Percentiles rank a stretch among this genome's conserved stretches.
These are phyloP conservation scores for Stylophora pistillata DNA, from an alignment of 64 coral and sea anemone genomes.

Conservation along the genomic window DNA sequence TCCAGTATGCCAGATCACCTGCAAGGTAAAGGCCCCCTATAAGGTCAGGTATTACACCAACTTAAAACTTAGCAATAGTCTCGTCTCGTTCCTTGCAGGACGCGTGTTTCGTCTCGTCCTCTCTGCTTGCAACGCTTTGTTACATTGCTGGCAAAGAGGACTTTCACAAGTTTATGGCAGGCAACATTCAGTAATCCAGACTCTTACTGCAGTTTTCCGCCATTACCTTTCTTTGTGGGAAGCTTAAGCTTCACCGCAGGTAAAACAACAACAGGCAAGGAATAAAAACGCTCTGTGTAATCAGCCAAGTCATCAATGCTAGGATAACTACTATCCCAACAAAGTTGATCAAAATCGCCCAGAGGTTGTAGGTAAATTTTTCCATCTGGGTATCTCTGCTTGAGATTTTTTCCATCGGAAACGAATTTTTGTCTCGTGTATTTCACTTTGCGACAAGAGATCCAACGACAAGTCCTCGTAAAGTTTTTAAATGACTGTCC, in stretches of 20 bases:
- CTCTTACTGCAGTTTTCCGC: neutral
- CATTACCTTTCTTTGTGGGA: slow-evolving; percentile 62
- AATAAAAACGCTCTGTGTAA: slow-evolving; percentile 74
- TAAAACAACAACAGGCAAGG: slow-evolving; percentile 60
- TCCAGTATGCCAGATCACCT: slow-evolving; percentile 5
- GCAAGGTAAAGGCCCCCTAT: neutral
- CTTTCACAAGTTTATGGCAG: no score
- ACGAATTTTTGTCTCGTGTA: slow-evolving; percentile 56
- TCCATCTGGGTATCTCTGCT: slow-evolving; percentile 77
- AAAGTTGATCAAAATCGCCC: slow-evolving; percentile 57
- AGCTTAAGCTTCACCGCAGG: slow-evolving; percentile 60
- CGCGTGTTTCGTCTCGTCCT: no score
- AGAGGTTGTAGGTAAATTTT: slow-evolving; percentile 77
- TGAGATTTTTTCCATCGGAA: slow-evolving; percentile 52
- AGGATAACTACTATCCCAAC: slow-evolving; percentile 32
- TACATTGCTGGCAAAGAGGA: no score
- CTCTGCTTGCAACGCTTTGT: no score
- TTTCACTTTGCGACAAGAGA: slow-evolving; percentile 58
- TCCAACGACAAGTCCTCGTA: slow-evolving; percentile 69
- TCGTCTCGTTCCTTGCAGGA: no score
- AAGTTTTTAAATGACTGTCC: slow-evolving; percentile 79
- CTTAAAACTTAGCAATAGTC: neutral
- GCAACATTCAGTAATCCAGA: no score
- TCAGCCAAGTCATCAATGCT: slow-evolving; percentile 49
- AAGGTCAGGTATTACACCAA: neutral